A percentile compares a stretch with the other conserved stretches of the same genome.
These are phyloP conservation scores for Habropoda laboriosa DNA, from an alignment of 1,140 invertebrate genomes.

Conservation along the genomic window DNA sequence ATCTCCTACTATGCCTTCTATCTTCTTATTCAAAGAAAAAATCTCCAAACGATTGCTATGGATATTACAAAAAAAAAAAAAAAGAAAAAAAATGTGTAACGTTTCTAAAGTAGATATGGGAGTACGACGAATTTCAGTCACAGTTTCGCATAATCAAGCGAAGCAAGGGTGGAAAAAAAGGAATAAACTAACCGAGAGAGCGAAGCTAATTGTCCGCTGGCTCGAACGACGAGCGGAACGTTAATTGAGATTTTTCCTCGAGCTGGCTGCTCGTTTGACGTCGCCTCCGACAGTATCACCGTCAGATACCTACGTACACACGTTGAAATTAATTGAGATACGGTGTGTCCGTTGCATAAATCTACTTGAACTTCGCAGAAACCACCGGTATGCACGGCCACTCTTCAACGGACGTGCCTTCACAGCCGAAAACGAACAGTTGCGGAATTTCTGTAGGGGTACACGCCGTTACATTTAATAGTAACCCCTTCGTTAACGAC, in stretches of 20 bases:
- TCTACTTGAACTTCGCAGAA: slow-evolving; percentile 54
- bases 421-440: slow-evolving; percentile 13
- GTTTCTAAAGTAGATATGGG: too few species aligned
- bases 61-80: too few species aligned
- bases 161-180: background rate
- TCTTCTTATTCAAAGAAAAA: too few species aligned
- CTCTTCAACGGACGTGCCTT: slow-evolving; percentile 19
- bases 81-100: too few species aligned
- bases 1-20: too few species aligned
- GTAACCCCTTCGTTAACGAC: slow-evolving; percentile 51
- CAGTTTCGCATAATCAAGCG: background rate
- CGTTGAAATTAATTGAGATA: slow-evolving; percentile 57
- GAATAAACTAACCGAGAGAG: background rate
- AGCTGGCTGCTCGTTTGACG: slow-evolving; percentile 9
- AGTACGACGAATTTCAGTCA: too few species aligned
- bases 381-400: slow-evolving; percentile 28
- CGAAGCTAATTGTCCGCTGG: background rate
- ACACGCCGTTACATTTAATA: slow-evolving; percentile 50
- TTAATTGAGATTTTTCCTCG: slow-evolving; percentile 30
- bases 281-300: slow-evolving; percentile 14
- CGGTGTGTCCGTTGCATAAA: slow-evolving; percentile 55
- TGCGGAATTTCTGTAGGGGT: slow-evolving; percentile 26
- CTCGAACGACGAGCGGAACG: background rate
- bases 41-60: too few species aligned
- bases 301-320: background rate